Percentiles rank a stretch among this genome's conserved stretches.
Conservation (phyloP, 2,797 vertebrate genomes). For the Bucorvus abyssinicus region DNA sequence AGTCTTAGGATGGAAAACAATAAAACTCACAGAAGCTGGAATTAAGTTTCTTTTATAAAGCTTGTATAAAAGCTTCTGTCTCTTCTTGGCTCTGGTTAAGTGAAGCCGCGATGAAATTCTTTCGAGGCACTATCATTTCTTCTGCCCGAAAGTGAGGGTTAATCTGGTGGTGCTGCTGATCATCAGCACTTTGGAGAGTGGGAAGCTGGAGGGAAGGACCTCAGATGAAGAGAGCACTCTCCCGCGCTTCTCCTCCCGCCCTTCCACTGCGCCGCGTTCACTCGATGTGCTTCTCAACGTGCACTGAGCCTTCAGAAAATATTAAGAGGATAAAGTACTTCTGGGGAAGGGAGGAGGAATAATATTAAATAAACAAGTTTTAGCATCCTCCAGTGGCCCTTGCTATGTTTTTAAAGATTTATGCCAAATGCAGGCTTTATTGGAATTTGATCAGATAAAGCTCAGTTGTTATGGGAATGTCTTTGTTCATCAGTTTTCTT, state of each 20-base stretch:
- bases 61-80: background rate
- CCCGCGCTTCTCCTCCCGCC: rapidly evolving
- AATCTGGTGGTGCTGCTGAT: background rate
- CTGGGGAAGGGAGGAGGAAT: background rate
- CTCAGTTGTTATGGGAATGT: constrained; percentile 60
- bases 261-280: rapidly evolving
- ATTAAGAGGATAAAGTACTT: constrained; percentile 40
- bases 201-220: background rate
- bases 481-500: constrained; percentile 60
- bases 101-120: background rate
- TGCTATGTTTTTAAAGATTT: constrained; percentile 70
- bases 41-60: constrained; percentile 12
- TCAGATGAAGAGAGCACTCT: rapidly evolving
- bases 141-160: background rate
- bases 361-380: constrained; percentile 54
- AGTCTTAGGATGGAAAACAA: constrained; percentile 6
- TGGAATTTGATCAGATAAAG: constrained; percentile 71
- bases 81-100: background rate
- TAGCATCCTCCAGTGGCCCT: constrained; percentile 50
- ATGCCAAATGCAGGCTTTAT: constrained; percentile 71
- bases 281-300: background rate
- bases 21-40: background rate
- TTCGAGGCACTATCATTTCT: background rate
- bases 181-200: background rate
- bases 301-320: constrained; percentile 10